phyloP scores from a whole-genome alignment of 2,113 vertebrate genomes.

The Macrotus californicus region DNA sequence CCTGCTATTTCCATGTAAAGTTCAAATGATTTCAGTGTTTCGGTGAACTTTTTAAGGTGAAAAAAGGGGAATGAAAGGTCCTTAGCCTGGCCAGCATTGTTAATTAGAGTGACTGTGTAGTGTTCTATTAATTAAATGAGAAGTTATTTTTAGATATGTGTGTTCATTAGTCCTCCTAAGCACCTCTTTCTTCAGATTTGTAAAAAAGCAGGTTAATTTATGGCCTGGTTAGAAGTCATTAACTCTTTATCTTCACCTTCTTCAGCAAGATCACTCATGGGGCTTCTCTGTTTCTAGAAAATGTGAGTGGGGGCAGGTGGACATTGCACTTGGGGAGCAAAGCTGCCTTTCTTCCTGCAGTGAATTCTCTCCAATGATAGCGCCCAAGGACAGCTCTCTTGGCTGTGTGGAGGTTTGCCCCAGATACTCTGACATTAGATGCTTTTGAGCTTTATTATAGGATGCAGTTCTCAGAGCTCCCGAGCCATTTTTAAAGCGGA shows the following conservation, averaged over 20 bases:
- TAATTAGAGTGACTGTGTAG: slow-evolving; percentile 48
- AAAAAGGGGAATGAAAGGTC: not conserved
- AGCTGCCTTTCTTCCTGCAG: not conserved
- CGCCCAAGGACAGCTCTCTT: not conserved
- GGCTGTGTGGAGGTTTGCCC: not conserved
- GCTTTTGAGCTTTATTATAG: not conserved
- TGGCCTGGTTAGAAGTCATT: slow-evolving; percentile 37
- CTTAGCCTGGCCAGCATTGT: not conserved
- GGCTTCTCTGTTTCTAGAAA: not conserved
- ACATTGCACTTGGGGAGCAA: not conserved
- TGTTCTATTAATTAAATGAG: slow-evolving; percentile 50
- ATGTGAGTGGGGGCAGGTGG: not conserved
- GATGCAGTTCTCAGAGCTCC: not conserved
- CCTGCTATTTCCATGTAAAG: not conserved
- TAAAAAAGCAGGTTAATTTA: slow-evolving; percentile 39
- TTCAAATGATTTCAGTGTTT: slow-evolving; percentile 52
- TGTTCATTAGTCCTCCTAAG: slow-evolving; percentile 52
- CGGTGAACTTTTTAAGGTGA: slow-evolving; percentile 36
- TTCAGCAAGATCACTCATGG: not conserved
- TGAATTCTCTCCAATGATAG: not conserved
- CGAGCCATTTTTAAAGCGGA: not conserved
- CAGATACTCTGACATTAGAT: not conserved
- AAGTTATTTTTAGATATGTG: slow-evolving; percentile 61
- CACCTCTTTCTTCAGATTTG: slow-evolving; percentile 38
- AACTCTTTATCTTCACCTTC: slow-evolving; percentile 39